Evolutionary conservation across 2,113 vertebrate genomes (phyloP).

Genomic region (Microtus pennsylvanicus): DNA sequence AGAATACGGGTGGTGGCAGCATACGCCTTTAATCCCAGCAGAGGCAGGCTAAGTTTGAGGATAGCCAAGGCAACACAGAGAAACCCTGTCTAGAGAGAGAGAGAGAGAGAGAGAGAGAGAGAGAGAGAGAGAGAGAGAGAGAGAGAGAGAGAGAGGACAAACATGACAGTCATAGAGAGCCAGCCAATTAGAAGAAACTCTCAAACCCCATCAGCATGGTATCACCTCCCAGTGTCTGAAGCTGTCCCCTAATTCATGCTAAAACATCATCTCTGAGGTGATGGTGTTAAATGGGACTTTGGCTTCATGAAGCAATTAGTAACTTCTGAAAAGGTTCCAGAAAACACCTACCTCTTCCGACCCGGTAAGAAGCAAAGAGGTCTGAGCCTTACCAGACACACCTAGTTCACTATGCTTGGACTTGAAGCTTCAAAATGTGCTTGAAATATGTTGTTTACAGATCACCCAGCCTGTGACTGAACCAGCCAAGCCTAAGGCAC

Average conservation of each 20-base stretch:
- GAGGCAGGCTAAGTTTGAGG: neutral
- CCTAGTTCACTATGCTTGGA: no score
- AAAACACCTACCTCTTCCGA: no score
- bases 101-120: no score
- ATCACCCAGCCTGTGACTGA: neutral
- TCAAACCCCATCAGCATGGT: neutral
- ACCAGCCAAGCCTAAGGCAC: neutral
- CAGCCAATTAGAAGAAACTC: neutral
- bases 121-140: no score
- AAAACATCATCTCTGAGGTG: neutral
- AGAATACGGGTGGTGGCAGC: neutral
- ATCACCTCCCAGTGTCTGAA: neutral
- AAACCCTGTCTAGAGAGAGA: neutral
- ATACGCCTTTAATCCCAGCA: neutral
- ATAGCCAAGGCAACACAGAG: neutral
- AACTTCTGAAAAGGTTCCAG: neutral
- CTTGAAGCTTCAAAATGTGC: neutral
- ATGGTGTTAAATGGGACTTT: neutral
- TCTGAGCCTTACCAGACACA: neutral
- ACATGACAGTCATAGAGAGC: neutral
- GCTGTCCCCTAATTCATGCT: neutral
- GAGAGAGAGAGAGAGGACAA: no score
- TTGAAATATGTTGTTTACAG: neutral
- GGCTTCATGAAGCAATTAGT: neutral
- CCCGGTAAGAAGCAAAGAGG: neutral